Evolutionary conservation across 1,140 invertebrate genomes (phyloP), one percentile per base, ranked within the genome.

Genomic region (Drosophila grimshawi): DNA sequence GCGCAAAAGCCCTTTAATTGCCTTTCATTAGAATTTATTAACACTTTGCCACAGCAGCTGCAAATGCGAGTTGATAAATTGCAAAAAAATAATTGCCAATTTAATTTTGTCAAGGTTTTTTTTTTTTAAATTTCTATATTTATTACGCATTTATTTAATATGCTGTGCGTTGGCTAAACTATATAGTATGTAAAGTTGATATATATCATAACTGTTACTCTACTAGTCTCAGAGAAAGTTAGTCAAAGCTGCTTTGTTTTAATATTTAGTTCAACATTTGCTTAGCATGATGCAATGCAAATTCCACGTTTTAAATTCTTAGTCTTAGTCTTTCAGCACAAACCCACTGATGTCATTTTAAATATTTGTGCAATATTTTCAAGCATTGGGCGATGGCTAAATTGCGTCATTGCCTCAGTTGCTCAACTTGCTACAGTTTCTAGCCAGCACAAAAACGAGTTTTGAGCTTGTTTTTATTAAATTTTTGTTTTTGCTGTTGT

Each of bases 391-490:
- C 49, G 49, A 57, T 46, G 33, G 49, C 41, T 30, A 53, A 66
- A 72, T 80, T 82, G 71, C 71, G 83, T 63, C 66, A 86, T 88
- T 81, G 56, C 39, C 35, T 43, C 66, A 61, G 3, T 55, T 61
- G 3, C 39, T 57, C 37, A 49, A 55, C 59, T 49, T n/a, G 37
- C 11, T 43, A 52, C 11, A 81, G 7, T 48, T 60, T 60, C 2
- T n/a, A 46, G 8, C 5, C 37, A 45, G 29, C 6, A 7, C 56
- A 59, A 59, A 19, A 86, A 88, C 82, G 55, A 82, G 82, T 86
- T 86, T 88, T 65, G 45, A 86, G 79, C 79, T 78, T 41, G 73
- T 68, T 86, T 80, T 35, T 5, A 59, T 19, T 19, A 19, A 19
- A 19, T 19, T 19, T 19, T 19, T 19, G 19, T 29, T 46, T 41